Evolutionary conservation across 2,888 invertebrate species (phyloP).

Genomic region (Ernsta delagoae): DNA sequence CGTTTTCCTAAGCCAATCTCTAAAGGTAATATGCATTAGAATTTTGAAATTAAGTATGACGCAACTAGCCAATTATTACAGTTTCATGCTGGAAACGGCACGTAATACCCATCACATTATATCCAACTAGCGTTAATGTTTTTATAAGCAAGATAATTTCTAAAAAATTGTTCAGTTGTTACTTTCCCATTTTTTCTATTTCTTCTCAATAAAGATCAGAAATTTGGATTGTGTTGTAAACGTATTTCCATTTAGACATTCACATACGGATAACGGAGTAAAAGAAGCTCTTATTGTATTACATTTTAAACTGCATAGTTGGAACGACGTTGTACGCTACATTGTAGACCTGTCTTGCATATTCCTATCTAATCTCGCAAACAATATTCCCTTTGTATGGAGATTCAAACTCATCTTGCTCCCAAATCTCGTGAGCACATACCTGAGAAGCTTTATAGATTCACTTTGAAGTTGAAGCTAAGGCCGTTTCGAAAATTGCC

Average conservation of each 20-base stretch:
- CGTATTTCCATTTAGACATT: neutral
- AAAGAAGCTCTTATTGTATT: conserved; percentile 9
- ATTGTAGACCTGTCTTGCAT: conserved; percentile 14
- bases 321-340: conserved; percentile 7
- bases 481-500: conserved; percentile 32
- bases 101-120: too few species aligned
- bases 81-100: too few species aligned
- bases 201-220: neutral
- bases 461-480: conserved; percentile 33
- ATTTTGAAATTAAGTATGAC: too few species aligned
- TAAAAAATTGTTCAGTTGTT: too few species aligned
- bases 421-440: conserved; percentile 42
- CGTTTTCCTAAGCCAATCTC: too few species aligned
- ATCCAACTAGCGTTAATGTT: too few species aligned
- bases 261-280: neutral
- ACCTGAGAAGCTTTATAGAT: conserved; percentile 35
- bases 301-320: conserved; percentile 12
- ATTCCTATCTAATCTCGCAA: conserved; percentile 33
- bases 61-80: too few species aligned
- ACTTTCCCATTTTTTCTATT: neutral
- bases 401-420: conserved; percentile 39
- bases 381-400: conserved; percentile 40
- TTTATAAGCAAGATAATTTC: too few species aligned
- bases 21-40: too few species aligned
- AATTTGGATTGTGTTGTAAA: neutral